These are phyloP conservation scores for Sinocyclocheilus rhinocerous DNA, from an alignment of 2,113 vertebrate species.

Conservation along the genomic window DNA sequence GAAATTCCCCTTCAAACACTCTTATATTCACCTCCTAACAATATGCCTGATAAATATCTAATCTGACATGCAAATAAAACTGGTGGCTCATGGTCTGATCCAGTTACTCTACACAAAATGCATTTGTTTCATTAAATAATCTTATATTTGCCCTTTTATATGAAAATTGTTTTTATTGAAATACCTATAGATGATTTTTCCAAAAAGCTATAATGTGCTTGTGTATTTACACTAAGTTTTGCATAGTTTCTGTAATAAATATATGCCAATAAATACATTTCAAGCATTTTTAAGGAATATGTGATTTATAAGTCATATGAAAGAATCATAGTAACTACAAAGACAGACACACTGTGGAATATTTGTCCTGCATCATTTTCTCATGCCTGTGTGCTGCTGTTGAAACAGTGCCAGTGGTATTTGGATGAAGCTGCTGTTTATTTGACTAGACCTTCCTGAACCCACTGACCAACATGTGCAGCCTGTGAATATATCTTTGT, in stretches of 20 bases:
- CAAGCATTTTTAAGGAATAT: neutral
- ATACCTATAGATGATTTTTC: neutral
- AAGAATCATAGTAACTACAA: constrained; percentile 8
- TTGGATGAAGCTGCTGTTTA: constrained; percentile 76
- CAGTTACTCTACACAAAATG: neutral
- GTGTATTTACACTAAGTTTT: neutral
- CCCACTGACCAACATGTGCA: constrained; percentile 66
- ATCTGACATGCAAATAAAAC: neutral
- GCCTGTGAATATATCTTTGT: constrained; percentile 77
- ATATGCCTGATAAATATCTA: neutral
- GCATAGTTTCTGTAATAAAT: neutral
- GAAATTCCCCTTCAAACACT: neutral
- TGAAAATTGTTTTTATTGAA: neutral
- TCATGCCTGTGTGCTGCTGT: constrained; percentile 30
- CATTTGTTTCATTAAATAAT: neutral
- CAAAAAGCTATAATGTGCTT: neutral
- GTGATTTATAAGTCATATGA: neutral
- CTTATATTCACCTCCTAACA: neutral
- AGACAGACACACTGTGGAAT: neutral
- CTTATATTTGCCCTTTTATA: neutral
- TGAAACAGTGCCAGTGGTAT: constrained; percentile 63
- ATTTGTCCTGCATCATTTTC: constrained; percentile 32
- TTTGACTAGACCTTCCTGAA: constrained; percentile 64
- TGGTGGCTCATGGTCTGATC: neutral
- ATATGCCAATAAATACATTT: neutral